Evolutionary conservation across 2,113 vertebrate species (phyloP), one percentile per base, ranked within the genome.

Genomic region (Nothoprocta pentlandii): DNA sequence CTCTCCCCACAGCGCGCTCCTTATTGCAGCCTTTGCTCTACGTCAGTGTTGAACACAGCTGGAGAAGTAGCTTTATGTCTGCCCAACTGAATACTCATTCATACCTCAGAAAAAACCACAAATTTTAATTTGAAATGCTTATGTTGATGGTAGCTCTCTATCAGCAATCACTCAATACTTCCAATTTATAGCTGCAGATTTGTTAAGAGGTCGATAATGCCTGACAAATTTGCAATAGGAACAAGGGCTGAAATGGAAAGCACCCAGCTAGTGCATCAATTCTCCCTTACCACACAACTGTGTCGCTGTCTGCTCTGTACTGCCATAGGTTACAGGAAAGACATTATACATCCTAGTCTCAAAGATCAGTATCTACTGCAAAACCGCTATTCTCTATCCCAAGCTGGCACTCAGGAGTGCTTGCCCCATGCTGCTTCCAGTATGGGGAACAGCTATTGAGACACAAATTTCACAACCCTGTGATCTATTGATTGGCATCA

Each of bases 91-190:
- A 74, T 63, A 61, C n/a, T 81, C 12, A 3, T 42, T 59, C 49
- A 8, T 63, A 75, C 15, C 39, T 62, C 54, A 62, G 54, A 56
- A 30, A 56, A 91, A 91, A 59, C 0, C 0, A 4, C 25, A 16
- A 2, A 36, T 85, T 23, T 66, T 22, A 53, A 66, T 77, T 51
- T 39, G 59, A 73, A 80, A 51, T 28, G 19, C 14, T 88, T 63
- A 30, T 26, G 42, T 56, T 42, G 86, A 28, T 6, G 56, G 39
- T 2, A 3, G 42, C 42, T 83, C 64, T 2, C 0, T 20, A 54
- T 34, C 64, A 30, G 1, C 16, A 21, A 34, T 0, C 2, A 69
- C 54, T 70, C 41, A 14, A 1, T 70, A n/a, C 14, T 11, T 25
- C n/a, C 39, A 16, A 4, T 3, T 53, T 68, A 63, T 46, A 70